Conservation (phyloP, 2,797 vertebrate species). For the Falco columbarius region DNA sequence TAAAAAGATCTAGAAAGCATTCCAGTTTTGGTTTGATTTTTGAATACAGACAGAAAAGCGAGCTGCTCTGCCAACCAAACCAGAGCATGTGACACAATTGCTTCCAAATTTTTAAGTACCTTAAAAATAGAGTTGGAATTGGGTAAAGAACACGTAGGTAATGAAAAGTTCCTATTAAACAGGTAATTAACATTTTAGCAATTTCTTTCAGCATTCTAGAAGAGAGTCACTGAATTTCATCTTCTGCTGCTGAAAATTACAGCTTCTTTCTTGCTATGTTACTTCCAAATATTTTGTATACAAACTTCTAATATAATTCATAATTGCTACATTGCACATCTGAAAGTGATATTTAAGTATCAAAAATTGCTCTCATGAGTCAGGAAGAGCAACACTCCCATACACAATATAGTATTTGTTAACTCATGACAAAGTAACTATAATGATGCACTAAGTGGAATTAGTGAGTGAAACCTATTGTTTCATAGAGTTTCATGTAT, state of each 20-base stretch:
- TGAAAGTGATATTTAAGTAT: constrained; percentile 6
- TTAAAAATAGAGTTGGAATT: background rate
- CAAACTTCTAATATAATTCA: background rate
- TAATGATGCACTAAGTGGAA: constrained; percentile 38
- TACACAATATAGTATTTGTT: background rate
- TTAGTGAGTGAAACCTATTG: constrained; percentile 61
- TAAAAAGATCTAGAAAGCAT: background rate
- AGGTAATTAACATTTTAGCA: background rate
- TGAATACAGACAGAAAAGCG: background rate
- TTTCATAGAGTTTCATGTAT: constrained; percentile 62
- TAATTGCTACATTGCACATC: background rate
- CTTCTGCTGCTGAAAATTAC: constrained; percentile 16
- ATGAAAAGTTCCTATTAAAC: background rate
- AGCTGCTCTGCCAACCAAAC: background rate
- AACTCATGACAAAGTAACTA: constrained; percentile 33
- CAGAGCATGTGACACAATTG: background rate
- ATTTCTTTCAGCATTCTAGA: background rate
- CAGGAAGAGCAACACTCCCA: background rate
- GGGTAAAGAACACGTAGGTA: background rate
- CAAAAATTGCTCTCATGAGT: background rate
- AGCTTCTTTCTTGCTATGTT: background rate
- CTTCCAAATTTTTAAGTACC: background rate
- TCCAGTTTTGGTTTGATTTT: background rate
- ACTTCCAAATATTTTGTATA: background rate
- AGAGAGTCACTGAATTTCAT: background rate